phyloP scores from a whole-genome alignment of 35 echinoderm and acorn worm species.

The Apostichopus parvimensis region DNA sequence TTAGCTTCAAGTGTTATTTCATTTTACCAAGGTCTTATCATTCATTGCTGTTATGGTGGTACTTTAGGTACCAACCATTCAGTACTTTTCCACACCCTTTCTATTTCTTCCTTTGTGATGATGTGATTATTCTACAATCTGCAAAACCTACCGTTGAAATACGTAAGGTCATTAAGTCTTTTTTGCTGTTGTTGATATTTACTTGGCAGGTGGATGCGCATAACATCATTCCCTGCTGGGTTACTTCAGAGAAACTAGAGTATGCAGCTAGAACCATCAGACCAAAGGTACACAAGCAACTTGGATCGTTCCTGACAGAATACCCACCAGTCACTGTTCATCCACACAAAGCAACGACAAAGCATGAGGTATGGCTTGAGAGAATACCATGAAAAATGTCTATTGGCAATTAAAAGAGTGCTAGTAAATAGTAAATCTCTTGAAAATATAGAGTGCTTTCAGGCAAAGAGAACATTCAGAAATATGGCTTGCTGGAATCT shows the following conservation, averaged over 20 bases:
- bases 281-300: constrained; percentile 70
- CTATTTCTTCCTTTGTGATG: not conserved
- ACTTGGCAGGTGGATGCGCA: constrained; percentile 76
- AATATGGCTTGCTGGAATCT: no score
- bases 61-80: not conserved
- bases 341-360: constrained; percentile 61
- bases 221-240: constrained; percentile 81
- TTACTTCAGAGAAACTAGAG: constrained; percentile 75
- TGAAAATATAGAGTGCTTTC: no score
- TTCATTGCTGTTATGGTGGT: no score
- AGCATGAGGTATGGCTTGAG: constrained; percentile 60
- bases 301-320: constrained; percentile 68
- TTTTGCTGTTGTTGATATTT: not conserved
- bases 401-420: no score
- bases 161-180: no score
- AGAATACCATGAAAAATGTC: no score
- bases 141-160: no score
- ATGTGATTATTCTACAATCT: no score
- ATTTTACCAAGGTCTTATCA: no score
- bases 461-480: no score
- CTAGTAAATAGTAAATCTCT: no score
- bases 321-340: constrained; percentile 73
- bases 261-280: constrained; percentile 81
- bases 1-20: no score
- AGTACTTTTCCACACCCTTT: not conserved